Base-by-base conservation (phyloP, 2,113 vertebrate species). In the Phalacrocorax pelagicus region DNA sequence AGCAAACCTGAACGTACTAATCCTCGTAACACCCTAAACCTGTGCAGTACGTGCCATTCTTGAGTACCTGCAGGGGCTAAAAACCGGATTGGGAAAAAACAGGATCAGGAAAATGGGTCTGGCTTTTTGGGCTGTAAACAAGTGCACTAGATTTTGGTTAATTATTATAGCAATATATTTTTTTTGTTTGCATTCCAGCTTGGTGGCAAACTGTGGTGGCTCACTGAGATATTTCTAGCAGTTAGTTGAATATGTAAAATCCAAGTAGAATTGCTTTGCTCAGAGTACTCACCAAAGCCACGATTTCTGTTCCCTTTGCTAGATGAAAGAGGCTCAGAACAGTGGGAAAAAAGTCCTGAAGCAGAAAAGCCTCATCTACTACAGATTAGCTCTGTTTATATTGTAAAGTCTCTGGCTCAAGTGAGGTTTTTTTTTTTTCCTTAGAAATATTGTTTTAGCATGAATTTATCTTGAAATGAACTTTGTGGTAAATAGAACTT, bases 361-460 rank as follows among this genome's bases (percentile, higher is more conserved):
- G 88, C 86, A 93, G 88, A 84, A 95, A 86, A 92, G 52, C 74
- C 61, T 93, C 92, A 71, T 92, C 74, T 78, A 82, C 40, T 69
- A 10, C 88, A 90, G 92, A 96, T 90, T 90, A 94, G 29, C 16
- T 94, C n/a, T 94, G 92, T 96, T 96, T 90, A 83, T 86, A 90
- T 38, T 96, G 82, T 59, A 74, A 71, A 96, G 69, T 30, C 90
- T 74, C 59, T 88, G 92, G 81, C 94, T 96, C 85, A 88, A 90
- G 87, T 32, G 71, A 86, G 77, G 46, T 14, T 7, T 59, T 65
- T 74, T 7, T 59, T 65, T 74, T 75, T 88, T 83, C 22, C 82
- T 81, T 61, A 74, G 90, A 67, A 97, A 94, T 92, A 86, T 10
- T 93, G 69, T 44, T 90, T 96, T 77, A 94, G 71, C 42, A 23